Evolutionary conservation across 2,113 vertebrate genomes (phyloP), one percentile per base, ranked within the genome.

Genomic region (Malurus alboscapulatus): DNA sequence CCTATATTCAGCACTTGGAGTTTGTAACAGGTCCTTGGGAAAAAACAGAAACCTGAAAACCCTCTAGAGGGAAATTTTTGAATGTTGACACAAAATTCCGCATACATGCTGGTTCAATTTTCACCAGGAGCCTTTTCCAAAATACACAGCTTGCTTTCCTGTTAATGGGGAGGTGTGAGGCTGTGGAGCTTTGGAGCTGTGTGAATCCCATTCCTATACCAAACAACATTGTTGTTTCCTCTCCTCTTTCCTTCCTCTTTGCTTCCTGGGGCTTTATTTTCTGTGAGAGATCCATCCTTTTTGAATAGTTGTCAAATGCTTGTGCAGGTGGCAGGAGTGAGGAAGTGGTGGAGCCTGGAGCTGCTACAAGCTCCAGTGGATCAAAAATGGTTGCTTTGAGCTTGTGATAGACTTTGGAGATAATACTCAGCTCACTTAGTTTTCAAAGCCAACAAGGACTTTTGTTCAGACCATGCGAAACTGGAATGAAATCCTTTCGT

Each of bases 241-340:
- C 97, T 98, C 97, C 91, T 95, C 87, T 96, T 98, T 98, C 98
- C 98, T 98, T 98, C 98, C 98, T 98, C 95, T 90, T 92, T 50
- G 42, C 73, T 97, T 97, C 97, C 96, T 51, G 48, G 81, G 86
- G 95, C 88, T 91, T 81, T 57, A 50, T 95, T 90, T 96, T 91
- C 93, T 93, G 96, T 92, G 87, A 96, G 85, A 93, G 95, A 80
- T 94, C 83, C 94, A 93, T 97, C 96, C 93, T 97, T 91, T 93
- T 50, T 50, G 69, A 95, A 74, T 79, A 77, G 61, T 84, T 53
- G 40, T 96, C 92, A 92, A 93, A 92, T 55, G 72, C 86, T 76
- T 63, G 62, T 27, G 22, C 96, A 94, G 96, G 93, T 97, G 94
- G 87, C 89, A 76, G 55, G 22, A 94, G 65, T 74, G 86, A 92